Base-by-base conservation (phyloP, 2,113 vertebrate species). In the Bubo blakistoni region DNA sequence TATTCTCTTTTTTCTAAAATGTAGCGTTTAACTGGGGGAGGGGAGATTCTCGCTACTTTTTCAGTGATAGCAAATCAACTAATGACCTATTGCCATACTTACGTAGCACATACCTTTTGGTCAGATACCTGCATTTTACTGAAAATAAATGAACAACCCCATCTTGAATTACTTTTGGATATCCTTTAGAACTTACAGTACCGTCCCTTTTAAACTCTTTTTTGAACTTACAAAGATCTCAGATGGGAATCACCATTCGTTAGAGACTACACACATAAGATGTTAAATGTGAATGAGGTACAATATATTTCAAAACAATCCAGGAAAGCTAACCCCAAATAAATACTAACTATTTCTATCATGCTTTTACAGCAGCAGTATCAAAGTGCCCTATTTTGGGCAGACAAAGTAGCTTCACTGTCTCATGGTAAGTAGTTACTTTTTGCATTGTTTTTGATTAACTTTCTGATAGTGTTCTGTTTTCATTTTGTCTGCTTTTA, bases 351-450 rank as follows among this genome's bases (percentile, higher is more conserved):
- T 54, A 46, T 72, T 85, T 89, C 34, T 95, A 5, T 52, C 46
- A 13, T 96, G 58, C 88, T 83, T 98, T 97, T 96, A 77, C 98
- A 99, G 99, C 99, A 99, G 95, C 99, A 99, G 89, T 99, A 99
- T 98, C 99, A 99, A 96, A 99, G 99, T 98, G 99, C 99, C 96
- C 98, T 99, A 25, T 99, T 99, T 97, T 99, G 99, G 99, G 99
- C 99, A 87, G 99, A 99, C 97, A 99, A 99, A 98, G 99, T 99
- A 96, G 99, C 99, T 71, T 99, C 99, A 4, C 98, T 99, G 14
- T 99, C 99, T 93, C 99, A 98, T 91, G 99, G 99, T 99, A 97
- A 99, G 99, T 98, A 47, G 22, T 19, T 81, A 2, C 30, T 82
- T 96, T 69, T 79, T 84, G 25, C 7, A 3, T 80, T 88, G 51